These are phyloP conservation scores for Altica lythri DNA, from an alignment of 2,888 invertebrate species.

Conservation along the genomic window DNA sequence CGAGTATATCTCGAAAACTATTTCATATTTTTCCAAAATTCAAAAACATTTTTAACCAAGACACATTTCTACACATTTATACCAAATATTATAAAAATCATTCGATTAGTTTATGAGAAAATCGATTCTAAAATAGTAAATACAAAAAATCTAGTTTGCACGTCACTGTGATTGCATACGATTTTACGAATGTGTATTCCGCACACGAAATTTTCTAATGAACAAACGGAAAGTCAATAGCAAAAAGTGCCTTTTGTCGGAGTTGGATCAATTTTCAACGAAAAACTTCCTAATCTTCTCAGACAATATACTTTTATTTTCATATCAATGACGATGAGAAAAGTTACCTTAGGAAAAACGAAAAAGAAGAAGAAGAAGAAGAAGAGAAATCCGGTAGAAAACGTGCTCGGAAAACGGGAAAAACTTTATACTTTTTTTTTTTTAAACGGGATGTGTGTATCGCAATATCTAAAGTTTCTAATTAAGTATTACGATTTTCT, in stretches of 20 bases:
- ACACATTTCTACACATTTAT: too few species aligned
- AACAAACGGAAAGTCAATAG: slow-evolving; percentile 31
- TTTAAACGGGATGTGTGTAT: slow-evolving; percentile 2
- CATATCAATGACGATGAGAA: slow-evolving; percentile 25
- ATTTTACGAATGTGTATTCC: slow-evolving; percentile 24
- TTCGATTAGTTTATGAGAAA: too few species aligned
- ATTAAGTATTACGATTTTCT: background rate
- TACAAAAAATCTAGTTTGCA: too few species aligned
- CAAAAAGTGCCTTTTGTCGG: slow-evolving; percentile 16
- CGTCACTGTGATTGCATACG: slow-evolving; percentile 4
- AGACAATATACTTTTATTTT: slow-evolving; percentile 32
- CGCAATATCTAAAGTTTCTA: background rate
- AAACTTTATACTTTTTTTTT: background rate
- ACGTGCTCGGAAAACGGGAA: slow-evolving; percentile 16
- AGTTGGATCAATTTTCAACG: slow-evolving; percentile 16
- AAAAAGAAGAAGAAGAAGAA: too few species aligned
- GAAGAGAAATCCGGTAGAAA: slow-evolving; percentile 21
- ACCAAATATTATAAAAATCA: too few species aligned
- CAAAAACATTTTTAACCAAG: too few species aligned
- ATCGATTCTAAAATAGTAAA: too few species aligned
- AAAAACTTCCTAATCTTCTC: slow-evolving; percentile 30
- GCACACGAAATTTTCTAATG: slow-evolving; percentile 31
- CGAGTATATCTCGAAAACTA: too few species aligned
- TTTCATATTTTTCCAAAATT: too few species aligned
- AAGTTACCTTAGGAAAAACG: too few species aligned